Percentiles rank a stretch among this genome's conserved stretches.
Evolutionary conservation across 1,140 invertebrate genomes (phyloP).

Genomic region (Drosophila saltans): DNA sequence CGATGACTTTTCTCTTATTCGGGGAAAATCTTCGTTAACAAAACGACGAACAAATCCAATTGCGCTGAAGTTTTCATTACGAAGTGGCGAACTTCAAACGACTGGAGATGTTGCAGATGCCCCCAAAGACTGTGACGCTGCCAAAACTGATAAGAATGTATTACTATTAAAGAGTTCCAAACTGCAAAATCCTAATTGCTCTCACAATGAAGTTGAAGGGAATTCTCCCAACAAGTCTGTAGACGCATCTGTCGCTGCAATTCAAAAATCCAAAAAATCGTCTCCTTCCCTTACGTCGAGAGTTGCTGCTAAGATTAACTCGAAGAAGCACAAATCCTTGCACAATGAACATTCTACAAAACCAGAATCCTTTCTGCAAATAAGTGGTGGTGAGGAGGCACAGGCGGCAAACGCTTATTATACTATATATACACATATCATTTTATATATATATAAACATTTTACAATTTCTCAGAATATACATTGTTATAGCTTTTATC

Average conservation of each 20-base stretch:
- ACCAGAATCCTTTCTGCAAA: slow-evolving; percentile 55
- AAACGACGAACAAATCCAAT: slow-evolving; percentile 38
- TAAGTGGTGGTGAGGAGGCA: slow-evolving; percentile 60
- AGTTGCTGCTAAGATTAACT: slow-evolving; percentile 66
- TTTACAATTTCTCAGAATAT: background rate
- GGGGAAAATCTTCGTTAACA: slow-evolving; percentile 43
- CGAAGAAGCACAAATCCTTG: slow-evolving; percentile 50
- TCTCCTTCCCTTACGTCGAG: slow-evolving; percentile 59
- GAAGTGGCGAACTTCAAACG: slow-evolving; percentile 10
- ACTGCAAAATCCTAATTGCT: background rate
- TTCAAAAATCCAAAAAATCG: slow-evolving; percentile 26
- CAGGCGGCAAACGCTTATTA: slow-evolving; percentile 9
- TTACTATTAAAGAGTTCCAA: slow-evolving; percentile 45
- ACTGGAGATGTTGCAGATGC: slow-evolving; percentile 27
- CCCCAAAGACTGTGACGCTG: slow-evolving; percentile 38
- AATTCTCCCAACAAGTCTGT: no score
- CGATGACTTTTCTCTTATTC: slow-evolving; percentile 60
- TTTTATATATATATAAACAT: background rate
- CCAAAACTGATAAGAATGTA: slow-evolving; percentile 53
- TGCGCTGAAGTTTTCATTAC: slow-evolving; percentile 39
- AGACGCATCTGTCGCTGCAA: background rate
- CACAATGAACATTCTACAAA: slow-evolving; percentile 31
- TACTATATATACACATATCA: no score
- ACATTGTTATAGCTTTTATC: background rate
- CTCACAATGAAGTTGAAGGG: no score